Conservation (phyloP, 2,888 invertebrate genomes). For the Aricia artaxerxes region DNA sequence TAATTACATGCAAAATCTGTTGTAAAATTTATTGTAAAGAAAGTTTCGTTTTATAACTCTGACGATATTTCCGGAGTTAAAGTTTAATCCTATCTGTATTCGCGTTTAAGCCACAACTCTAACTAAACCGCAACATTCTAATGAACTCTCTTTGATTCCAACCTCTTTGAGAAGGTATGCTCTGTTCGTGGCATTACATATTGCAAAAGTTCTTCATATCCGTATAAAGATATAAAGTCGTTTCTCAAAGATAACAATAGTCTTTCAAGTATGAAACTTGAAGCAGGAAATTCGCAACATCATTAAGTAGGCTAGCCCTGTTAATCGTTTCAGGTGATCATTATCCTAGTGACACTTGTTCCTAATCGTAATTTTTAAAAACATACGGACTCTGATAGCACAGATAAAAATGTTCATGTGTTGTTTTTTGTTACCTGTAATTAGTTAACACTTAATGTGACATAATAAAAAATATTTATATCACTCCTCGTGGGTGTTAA, state of each 20-base stretch:
- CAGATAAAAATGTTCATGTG: background rate
- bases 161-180: conserved; percentile 45
- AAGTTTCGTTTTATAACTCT: conserved; percentile 31
- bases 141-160: conserved; percentile 54
- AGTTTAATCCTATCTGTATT: conserved; percentile 52
- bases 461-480: background rate
- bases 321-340: background rate
- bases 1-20: conserved; percentile 31
- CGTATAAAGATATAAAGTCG: conserved; percentile 28
- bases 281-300: background rate
- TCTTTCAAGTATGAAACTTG: background rate
- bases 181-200: conserved; percentile 32
- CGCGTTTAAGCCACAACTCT: conserved; percentile 44
- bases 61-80: conserved; percentile 42
- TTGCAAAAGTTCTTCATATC: conserved; percentile 33
- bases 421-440: background rate
- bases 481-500: background rate
- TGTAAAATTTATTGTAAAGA: conserved; percentile 30
- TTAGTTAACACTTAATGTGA: background rate
- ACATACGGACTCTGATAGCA: background rate
- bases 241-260: conserved; percentile 22
- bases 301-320: background rate
- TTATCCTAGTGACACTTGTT: background rate
- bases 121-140: conserved; percentile 49
- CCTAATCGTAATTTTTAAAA: background rate